Percentiles rank a stretch among this genome's conserved stretches.
phyloP scores from a whole-genome alignment of 1,140 invertebrate genomes.

The Physella acuta region DNA sequence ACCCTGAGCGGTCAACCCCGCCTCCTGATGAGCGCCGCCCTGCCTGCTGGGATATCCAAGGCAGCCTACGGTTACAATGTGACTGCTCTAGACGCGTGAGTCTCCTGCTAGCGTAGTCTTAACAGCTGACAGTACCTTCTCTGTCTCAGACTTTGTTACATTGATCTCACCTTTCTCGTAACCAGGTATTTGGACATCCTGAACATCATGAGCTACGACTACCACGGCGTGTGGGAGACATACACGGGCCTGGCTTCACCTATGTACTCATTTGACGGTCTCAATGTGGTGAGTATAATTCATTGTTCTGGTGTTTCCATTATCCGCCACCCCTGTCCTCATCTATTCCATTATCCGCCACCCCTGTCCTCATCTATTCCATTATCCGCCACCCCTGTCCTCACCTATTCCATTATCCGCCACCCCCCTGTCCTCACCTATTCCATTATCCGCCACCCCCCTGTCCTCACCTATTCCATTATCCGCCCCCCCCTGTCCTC shows the following conservation, averaged over 20 bases:
- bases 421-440: background rate
- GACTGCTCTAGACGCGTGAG: background rate
- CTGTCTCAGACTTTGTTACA: too few species aligned
- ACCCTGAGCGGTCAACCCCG: background rate
- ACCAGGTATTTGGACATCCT: slow-evolving; percentile 73
- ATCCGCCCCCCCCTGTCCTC: too few species aligned
- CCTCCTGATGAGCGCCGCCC: background rate
- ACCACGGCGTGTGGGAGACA: slow-evolving; percentile 64
- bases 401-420: background rate
- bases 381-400: background rate
- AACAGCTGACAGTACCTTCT: too few species aligned
- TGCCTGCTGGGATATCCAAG: background rate
- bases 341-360: background rate
- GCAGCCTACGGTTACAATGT: background rate
- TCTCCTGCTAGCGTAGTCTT: too few species aligned
- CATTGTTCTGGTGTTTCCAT: too few species aligned
- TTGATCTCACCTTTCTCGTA: slow-evolving; percentile 60
- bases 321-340: background rate
- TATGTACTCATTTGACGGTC: slow-evolving; percentile 76
- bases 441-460: too few species aligned
- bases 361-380: background rate
- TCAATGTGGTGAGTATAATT: slow-evolving; percentile 16
- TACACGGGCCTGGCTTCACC: slow-evolving; percentile 83
- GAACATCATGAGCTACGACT: slow-evolving; percentile 16
- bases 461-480: too few species aligned